phyloP scores from a whole-genome alignment of 2,888 invertebrate genomes.

The Sympetrum striolatum region DNA sequence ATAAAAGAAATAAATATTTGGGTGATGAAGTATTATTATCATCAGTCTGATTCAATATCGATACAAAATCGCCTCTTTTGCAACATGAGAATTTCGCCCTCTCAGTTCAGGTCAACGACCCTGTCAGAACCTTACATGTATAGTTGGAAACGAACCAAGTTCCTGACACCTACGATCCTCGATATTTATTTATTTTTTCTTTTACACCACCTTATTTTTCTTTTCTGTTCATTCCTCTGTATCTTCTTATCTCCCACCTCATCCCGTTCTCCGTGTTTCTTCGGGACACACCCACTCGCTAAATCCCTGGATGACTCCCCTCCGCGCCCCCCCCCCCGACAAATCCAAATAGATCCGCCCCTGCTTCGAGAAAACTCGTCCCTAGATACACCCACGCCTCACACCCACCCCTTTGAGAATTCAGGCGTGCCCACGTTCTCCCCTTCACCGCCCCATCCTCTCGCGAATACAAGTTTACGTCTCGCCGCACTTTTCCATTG shows the following conservation, averaged over 20 bases:
- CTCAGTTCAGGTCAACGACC: background rate
- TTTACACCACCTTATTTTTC: background rate
- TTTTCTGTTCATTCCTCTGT: background rate
- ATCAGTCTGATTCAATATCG: too few relatives aligned
- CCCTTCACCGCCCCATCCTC: background rate
- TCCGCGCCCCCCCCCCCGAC: background rate
- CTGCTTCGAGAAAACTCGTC: slow-evolving; percentile 28
- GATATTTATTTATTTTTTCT: too few relatives aligned
- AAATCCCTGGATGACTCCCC: background rate
- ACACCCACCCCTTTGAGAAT: slow-evolving; percentile 9
- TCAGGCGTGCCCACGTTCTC: slow-evolving; percentile 3
- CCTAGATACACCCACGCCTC: slow-evolving; percentile 19
- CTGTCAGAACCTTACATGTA: background rate
- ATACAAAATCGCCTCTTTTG: background rate
- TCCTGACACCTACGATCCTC: slow-evolving; percentile 1
- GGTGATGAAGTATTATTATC: too few relatives aligned
- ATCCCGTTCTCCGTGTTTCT: background rate
- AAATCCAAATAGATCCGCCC: background rate
- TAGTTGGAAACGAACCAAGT: slow-evolving; percentile 15
- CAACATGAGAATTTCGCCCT: background rate
- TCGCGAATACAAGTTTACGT: background rate
- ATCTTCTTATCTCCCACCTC: background rate
- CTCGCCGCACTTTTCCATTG: background rate
- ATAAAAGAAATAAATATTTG: too few relatives aligned
- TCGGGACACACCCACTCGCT: background rate